Percentiles rank a stretch among this genome's conserved stretches.
Evolutionary conservation across 2,797 vertebrate genomes (phyloP).

Genomic region (Rhinichthys osculus): DNA sequence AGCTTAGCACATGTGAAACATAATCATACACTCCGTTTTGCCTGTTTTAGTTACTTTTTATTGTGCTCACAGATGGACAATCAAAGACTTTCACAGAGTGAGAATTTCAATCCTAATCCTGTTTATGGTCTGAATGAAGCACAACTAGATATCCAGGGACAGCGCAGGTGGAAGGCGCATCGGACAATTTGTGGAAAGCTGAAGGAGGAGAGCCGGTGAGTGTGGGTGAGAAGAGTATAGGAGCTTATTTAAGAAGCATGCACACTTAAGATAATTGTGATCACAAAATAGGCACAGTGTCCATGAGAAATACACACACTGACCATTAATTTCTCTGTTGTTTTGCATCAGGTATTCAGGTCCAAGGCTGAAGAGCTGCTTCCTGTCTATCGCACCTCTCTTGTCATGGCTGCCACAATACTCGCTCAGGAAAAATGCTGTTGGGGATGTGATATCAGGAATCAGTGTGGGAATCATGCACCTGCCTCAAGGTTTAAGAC

Average conservation of each 20-base stretch:
- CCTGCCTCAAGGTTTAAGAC: slow-evolving; percentile 84
- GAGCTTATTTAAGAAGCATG: slow-evolving; percentile 17
- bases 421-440: slow-evolving; percentile 82
- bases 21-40: slow-evolving; percentile 1
- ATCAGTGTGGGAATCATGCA: slow-evolving; percentile 90
- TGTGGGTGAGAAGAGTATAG: slow-evolving; percentile 20
- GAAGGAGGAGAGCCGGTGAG: slow-evolving; percentile 68
- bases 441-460: slow-evolving; percentile 89
- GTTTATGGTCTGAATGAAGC: slow-evolving; percentile 64
- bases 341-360: slow-evolving; percentile 79
- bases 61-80: slow-evolving; percentile 40
- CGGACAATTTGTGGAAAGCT: slow-evolving; percentile 60
- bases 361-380: slow-evolving; percentile 72
- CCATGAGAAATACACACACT: background rate
- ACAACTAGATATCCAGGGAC: slow-evolving; percentile 68
- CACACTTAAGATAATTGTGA: background rate
- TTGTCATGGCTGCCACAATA: slow-evolving; percentile 90
- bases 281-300: background rate
- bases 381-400: slow-evolving; percentile 82
- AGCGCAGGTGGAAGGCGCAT: slow-evolving; percentile 52
- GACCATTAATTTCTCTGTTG: background rate
- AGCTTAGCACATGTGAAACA: slow-evolving; percentile 53
- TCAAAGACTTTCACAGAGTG: slow-evolving; percentile 30
- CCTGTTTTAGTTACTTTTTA: background rate
- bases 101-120: slow-evolving; percentile 36